phyloP scores from a whole-genome alignment of 2,797 vertebrate genomes.

The Siniperca scherzeri region DNA sequence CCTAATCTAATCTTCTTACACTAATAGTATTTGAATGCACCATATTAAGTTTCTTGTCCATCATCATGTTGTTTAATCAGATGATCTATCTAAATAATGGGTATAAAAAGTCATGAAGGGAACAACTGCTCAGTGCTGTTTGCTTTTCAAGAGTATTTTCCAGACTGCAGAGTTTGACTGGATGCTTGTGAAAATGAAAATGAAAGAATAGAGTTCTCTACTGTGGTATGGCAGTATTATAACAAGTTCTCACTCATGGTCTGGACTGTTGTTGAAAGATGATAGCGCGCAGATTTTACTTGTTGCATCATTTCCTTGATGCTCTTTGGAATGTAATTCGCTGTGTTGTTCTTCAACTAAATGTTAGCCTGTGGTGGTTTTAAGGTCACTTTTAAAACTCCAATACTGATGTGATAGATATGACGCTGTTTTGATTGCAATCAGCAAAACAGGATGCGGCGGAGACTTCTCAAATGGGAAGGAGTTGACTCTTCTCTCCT shows the following conservation, averaged over 20 bases:
- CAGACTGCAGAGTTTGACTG: background rate
- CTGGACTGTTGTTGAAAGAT: background rate
- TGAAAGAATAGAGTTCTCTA: background rate
- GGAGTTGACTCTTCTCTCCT: no score
- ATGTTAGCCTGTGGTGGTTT: background rate
- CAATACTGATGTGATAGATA: no score
- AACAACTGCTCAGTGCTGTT: slow-evolving; percentile 13
- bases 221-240: background rate
- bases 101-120: background rate
- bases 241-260: background rate
- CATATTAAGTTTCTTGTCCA: background rate
- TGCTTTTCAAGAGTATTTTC: slow-evolving; percentile 13
- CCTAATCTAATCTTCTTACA: slow-evolving; percentile 35
- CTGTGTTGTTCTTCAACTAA: background rate
- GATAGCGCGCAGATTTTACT: no score
- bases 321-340: no score
- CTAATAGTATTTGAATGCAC: background rate
- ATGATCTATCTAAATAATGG: slow-evolving; percentile 14
- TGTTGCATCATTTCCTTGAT: background rate
- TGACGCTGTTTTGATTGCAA: no score
- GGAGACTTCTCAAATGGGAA: no score
- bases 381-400: background rate
- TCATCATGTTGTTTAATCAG: slow-evolving; percentile 5
- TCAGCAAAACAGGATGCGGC: no score
- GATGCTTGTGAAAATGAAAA: slow-evolving; percentile 6